Evolutionary conservation across 2,888 invertebrate genomes (phyloP).

Genomic region (Saturnia pavonia): DNA sequence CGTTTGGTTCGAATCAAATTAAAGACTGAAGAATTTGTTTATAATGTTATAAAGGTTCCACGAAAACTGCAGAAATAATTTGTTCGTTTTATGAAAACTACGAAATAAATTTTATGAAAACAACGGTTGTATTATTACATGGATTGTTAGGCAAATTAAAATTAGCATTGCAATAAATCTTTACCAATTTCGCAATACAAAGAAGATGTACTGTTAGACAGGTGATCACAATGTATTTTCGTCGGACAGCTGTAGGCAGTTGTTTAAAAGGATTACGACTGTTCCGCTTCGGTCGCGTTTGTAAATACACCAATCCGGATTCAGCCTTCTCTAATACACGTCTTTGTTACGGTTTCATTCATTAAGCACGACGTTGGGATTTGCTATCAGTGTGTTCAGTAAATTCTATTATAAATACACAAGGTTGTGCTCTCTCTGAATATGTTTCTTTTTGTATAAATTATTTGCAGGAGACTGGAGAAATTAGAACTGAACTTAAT

Average conservation of each 20-base stretch:
- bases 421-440: background rate
- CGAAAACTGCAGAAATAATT: no score
- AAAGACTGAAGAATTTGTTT: no score
- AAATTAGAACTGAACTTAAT: background rate
- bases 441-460: background rate
- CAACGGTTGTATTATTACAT: no score
- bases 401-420: background rate
- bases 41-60: no score
- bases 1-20: no score
- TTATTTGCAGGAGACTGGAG: background rate
- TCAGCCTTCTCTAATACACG: slow-evolving; percentile 21
- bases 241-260: slow-evolving; percentile 34
- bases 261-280: slow-evolving; percentile 40
- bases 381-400: background rate
- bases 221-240: slow-evolving; percentile 30
- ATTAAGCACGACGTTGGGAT: background rate
- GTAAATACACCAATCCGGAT: slow-evolving; percentile 21
- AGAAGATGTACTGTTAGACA: slow-evolving; percentile 24
- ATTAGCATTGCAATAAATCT: background rate
- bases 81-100: no score
- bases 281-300: slow-evolving; percentile 27
- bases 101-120: no score
- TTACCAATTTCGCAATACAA: background rate
- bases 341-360: slow-evolving; percentile 11
- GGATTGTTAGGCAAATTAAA: background rate